A percentile compares a stretch with the other conserved stretches of the same genome.
These are phyloP conservation scores for Gila orcuttii DNA, from an alignment of 2,113 vertebrate species.

Conservation along the genomic window DNA sequence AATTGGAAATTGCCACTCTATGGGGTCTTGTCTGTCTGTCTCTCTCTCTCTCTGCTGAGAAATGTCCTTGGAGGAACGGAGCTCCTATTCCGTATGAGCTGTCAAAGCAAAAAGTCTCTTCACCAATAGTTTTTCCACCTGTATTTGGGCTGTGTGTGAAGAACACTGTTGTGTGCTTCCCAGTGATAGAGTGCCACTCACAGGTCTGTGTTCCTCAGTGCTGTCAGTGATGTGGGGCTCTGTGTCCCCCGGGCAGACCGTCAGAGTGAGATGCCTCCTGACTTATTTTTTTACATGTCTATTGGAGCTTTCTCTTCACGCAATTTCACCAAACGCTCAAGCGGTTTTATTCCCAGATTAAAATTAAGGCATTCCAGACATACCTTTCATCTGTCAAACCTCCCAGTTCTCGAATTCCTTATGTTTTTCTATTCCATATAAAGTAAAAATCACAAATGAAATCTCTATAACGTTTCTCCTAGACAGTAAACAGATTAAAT, in stretches of 20 bases:
- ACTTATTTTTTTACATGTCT: conserved; percentile 65
- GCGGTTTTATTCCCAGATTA: conserved; percentile 55
- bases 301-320: conserved; percentile 46
- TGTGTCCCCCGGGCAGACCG: conserved; percentile 54
- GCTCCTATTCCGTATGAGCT: not conserved
- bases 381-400: conserved; percentile 57
- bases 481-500: not conserved
- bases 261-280: conserved; percentile 59
- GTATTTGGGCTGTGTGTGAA: conserved; percentile 67
- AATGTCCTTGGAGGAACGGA: conserved; percentile 24
- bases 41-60: not conserved
- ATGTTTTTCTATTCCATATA: not conserved
- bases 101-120: conserved; percentile 29
- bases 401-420: not conserved
- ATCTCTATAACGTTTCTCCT: not conserved
- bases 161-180: conserved; percentile 53
- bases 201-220: conserved; percentile 57
- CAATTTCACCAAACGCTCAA: conserved; percentile 55
- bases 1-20: not conserved
- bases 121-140: conserved; percentile 64
- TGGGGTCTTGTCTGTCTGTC: not conserved
- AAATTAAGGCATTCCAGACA: conserved; percentile 52
- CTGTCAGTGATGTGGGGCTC: conserved; percentile 65
- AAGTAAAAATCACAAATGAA: not conserved
- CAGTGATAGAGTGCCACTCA: conserved; percentile 63